A percentile compares a stretch with the other conserved stretches of the same genome.
Conservation (phyloP, 2,113 vertebrate genomes). For the Cacatua alba region DNA sequence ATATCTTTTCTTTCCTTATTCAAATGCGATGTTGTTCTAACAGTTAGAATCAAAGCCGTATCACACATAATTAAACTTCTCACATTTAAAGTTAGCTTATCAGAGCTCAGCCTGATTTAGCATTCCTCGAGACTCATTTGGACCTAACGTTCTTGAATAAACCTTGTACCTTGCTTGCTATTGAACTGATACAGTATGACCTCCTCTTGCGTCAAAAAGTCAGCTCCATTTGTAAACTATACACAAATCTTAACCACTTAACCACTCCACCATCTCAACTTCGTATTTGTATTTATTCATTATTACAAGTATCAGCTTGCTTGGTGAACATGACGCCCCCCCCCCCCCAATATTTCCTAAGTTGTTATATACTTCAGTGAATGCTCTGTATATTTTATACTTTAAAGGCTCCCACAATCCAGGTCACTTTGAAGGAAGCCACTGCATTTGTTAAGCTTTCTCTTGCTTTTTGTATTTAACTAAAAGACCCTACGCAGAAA, state of each 20-base stretch:
- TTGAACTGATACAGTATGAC: not conserved
- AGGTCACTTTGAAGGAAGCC: not conserved
- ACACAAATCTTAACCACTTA: not conserved
- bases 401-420: not conserved
- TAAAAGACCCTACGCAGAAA: not conserved
- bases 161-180: not conserved
- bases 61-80: not conserved
- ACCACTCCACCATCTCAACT: not conserved
- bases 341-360: not conserved
- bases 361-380: not conserved
- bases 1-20: not conserved
- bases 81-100: not conserved
- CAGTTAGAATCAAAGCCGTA: not conserved
- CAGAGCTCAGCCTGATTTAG: not conserved
- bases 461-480: not conserved
- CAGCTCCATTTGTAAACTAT: not conserved
- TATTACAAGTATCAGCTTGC: not conserved
- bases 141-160: not conserved
- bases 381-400: not conserved
- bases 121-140: not conserved
- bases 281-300: not conserved
- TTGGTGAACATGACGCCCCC: not conserved
- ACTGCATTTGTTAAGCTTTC: not conserved
- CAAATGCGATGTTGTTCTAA: not conserved
- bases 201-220: not conserved